Conservation (phyloP, 2,113 vertebrate species). For the Corythoichthys haematopterus region DNA sequence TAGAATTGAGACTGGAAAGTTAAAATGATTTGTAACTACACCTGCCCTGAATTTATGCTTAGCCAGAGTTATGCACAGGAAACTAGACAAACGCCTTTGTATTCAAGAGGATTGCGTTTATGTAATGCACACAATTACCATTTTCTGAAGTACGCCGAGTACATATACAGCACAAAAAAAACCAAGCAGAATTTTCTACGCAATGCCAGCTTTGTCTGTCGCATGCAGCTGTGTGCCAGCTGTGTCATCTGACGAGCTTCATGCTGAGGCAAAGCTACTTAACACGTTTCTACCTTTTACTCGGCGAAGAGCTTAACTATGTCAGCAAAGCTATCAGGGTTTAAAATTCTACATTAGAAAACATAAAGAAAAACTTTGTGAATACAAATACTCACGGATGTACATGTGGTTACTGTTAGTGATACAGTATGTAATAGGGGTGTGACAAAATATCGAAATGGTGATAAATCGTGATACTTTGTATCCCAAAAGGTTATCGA, state of each 20-base stretch:
- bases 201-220: neutral
- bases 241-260: neutral
- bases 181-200: neutral
- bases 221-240: constrained; percentile 5
- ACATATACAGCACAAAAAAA: neutral
- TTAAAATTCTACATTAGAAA: neutral
- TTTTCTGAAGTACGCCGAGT: neutral
- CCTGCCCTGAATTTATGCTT: neutral
- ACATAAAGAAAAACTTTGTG: neutral
- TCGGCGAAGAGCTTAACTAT: neutral
- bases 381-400: neutral
- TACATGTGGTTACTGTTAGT: neutral
- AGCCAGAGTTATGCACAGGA: neutral
- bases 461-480: too few relatives aligned
- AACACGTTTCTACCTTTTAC: neutral
- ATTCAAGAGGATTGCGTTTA: neutral
- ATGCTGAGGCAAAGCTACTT: neutral
- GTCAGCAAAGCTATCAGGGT: neutral
- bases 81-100: neutral
- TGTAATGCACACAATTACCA: neutral
- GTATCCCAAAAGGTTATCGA: too few relatives aligned
- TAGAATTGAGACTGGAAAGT: neutral
- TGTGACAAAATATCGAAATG: too few relatives aligned
- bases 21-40: neutral
- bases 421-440: too few relatives aligned